Conservation (phyloP, 2,888 invertebrate genomes). For the Agriotes lineatus region DNA sequence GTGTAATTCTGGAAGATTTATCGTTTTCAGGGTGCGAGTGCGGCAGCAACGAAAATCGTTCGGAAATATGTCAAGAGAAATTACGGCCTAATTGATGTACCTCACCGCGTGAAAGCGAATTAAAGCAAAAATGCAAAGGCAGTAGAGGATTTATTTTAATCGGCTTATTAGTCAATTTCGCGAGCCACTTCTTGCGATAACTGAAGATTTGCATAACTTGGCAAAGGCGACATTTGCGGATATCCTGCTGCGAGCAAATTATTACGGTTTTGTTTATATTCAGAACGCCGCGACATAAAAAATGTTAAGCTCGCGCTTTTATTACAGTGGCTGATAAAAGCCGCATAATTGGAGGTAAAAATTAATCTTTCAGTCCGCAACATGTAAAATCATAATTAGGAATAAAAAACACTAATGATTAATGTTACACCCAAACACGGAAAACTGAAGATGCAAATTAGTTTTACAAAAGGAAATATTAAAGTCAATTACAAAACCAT, state of each 20-base stretch:
- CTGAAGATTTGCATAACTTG: neutral
- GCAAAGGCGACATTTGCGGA: neutral
- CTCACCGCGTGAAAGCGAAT: neutral
- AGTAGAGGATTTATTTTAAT: conserved; percentile 1
- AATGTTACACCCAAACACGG: too few relatives aligned
- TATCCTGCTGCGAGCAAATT: neutral
- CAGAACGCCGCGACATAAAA: neutral
- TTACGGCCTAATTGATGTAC: conserved; percentile 13
- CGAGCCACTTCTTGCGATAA: neutral
- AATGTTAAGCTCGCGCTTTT: neutral
- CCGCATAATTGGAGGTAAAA: too few relatives aligned
- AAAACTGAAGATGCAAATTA: too few relatives aligned
- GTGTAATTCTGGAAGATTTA: conserved; percentile 20
- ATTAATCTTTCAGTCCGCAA: too few relatives aligned
- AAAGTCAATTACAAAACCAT: neutral
- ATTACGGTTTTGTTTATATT: neutral
- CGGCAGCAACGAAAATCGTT: conserved; percentile 8
- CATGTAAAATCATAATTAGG: too few relatives aligned
- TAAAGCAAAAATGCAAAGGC: neutral
- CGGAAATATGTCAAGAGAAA: conserved; percentile 14
- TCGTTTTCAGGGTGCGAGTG: neutral
- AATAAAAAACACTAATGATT: too few relatives aligned
- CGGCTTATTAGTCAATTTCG: neutral
- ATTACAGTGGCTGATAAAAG: too few relatives aligned
- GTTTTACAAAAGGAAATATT: conserved; percentile 2